These are phyloP conservation scores for Todus mexicanus DNA, from an alignment of 2,797 vertebrate species.

Conservation along the genomic window DNA sequence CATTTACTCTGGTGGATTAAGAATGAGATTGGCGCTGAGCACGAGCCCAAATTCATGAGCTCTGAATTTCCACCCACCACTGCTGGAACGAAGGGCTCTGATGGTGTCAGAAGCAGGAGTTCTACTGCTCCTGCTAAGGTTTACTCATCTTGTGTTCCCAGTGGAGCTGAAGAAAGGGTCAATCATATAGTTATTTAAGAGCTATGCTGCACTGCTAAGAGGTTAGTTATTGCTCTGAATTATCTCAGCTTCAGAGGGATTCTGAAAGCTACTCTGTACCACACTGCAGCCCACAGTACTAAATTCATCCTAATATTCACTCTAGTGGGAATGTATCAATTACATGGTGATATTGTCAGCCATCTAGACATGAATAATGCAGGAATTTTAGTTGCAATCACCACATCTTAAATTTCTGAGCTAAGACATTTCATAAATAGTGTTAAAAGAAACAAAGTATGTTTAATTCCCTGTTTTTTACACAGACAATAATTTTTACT, in stretches of 20 bases:
- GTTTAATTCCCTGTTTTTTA: not conserved
- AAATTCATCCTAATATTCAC: not conserved
- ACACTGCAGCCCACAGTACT: not conserved
- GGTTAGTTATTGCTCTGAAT: not conserved
- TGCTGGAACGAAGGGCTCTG: not conserved
- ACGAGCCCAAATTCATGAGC: accelerated
- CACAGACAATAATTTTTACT: not conserved
- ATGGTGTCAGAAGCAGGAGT: not conserved
- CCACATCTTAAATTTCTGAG: not conserved
- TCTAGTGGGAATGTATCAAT: not conserved
- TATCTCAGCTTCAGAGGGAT: not conserved
- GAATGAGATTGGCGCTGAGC: not conserved
- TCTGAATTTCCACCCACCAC: not conserved
- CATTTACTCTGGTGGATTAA: not conserved
- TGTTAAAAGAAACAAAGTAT: not conserved
- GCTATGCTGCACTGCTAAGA: not conserved
- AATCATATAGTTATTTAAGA: not conserved
- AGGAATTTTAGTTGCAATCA: not conserved
- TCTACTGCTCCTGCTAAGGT: not conserved
- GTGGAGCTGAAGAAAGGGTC: not conserved
- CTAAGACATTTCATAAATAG: not conserved
- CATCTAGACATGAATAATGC: not conserved
- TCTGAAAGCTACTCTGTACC: not conserved
- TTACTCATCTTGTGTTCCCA: not conserved
- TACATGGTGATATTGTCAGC: not conserved